Conservation (phyloP, 1,140 invertebrate genomes). For the Trichogramma pretiosum region DNA sequence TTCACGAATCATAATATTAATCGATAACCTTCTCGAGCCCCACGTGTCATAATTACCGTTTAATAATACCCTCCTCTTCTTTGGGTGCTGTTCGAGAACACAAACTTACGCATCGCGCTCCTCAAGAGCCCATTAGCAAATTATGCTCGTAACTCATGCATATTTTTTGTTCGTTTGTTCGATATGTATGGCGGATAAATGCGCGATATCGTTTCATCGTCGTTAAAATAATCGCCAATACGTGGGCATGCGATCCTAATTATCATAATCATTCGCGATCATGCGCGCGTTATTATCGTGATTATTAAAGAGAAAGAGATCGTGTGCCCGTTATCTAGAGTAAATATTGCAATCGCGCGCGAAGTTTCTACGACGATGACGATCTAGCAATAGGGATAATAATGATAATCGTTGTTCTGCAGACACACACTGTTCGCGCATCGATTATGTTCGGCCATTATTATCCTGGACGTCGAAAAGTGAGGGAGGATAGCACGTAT, state of each 20-base stretch:
- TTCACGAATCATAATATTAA: too few species aligned
- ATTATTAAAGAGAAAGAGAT: too few species aligned
- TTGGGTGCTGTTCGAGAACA: too few species aligned
- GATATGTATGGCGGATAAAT: not conserved
- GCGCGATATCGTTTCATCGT: not conserved
- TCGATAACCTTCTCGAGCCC: too few species aligned
- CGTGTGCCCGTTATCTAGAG: not conserved
- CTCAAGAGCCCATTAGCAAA: constrained; percentile 15
- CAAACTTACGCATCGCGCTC: too few species aligned
- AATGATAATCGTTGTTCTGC: too few species aligned
- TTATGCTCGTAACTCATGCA: constrained; percentile 13
- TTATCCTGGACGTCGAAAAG: not conserved
- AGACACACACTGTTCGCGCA: too few species aligned
- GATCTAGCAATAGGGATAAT: too few species aligned
- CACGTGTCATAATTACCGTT: constrained; percentile 16
- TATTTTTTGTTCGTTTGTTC: not conserved
- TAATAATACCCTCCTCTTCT: constrained; percentile 10
- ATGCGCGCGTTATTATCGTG: not conserved
- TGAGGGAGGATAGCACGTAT: constrained; percentile 4
- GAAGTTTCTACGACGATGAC: too few species aligned
- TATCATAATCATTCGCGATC: constrained; percentile 17
- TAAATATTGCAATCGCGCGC: not conserved
- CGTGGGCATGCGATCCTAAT: constrained; percentile 9
- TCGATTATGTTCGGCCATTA: too few species aligned
- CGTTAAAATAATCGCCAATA: constrained; percentile 15